Conservation (phyloP, 1,140 invertebrate species). For the Aphis gossypii region DNA sequence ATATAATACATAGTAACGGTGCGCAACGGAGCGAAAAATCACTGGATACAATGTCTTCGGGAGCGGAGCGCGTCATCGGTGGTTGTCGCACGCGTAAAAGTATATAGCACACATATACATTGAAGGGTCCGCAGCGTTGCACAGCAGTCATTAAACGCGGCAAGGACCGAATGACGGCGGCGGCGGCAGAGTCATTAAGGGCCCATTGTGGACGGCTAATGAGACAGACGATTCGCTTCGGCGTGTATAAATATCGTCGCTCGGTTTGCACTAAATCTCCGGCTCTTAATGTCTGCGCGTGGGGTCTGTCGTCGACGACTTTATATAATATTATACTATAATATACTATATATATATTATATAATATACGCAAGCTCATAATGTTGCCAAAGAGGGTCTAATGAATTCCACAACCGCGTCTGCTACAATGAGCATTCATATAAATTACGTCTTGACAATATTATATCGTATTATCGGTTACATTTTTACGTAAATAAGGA, state of each 20-base stretch:
- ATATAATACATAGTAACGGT: not conserved
- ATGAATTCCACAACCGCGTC: not conserved
- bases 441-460: not conserved
- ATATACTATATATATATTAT: not conserved
- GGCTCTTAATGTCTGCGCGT: not conserved
- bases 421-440: not conserved
- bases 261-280: constrained; percentile 28
- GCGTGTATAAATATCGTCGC: constrained; percentile 50
- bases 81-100: not conserved
- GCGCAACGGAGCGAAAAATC: constrained; percentile 48
- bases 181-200: constrained; percentile 41
- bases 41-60: constrained; percentile 45
- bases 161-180: not conserved
- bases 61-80: not conserved
- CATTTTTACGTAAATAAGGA: not conserved
- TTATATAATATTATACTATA: not conserved
- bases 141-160: constrained; percentile 43
- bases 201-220: constrained; percentile 56
- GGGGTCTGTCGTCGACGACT: not conserved
- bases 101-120: not conserved
- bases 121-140: not conserved
- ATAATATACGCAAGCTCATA: not conserved
- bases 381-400: not conserved
- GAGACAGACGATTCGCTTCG: constrained; percentile 56
- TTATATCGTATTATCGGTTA: not conserved